Evolutionary conservation across 2,888 invertebrate genomes (phyloP), one percentile per base, ranked within the genome.

Genomic region (Brassicogethes aeneus): DNA sequence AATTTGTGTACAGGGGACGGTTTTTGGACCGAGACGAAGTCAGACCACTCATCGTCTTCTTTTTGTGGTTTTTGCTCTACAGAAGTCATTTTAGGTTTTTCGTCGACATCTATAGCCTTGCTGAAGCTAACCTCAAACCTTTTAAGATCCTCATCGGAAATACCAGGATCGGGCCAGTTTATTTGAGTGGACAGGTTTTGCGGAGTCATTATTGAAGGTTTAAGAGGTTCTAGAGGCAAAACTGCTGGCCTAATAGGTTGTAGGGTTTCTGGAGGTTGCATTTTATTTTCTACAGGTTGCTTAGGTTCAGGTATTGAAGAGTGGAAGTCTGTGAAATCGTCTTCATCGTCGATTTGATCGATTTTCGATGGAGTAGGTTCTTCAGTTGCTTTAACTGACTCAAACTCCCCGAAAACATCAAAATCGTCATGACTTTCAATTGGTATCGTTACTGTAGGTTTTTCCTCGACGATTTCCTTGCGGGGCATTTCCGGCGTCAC

Each of bases 131-230:
- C n/a, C 41, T 68, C 66, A 34, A 69, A 60, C 29, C 60, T 52
- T 34, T 47, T 57, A 29, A 68, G 54, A 38, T 69, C 68, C 16
- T 65, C 65, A 5, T 66, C 65, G 2, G 61, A 59, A 16, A 69
- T 55, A 15, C 79, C 79, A 10, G 79, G 78, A 56, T 76, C 75
- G 2, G 78, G 78, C 79, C 79, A 79, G 56, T 76, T 76, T 34
- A 79, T 78, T 59, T 75, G 71, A 1, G 74, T 62, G 15, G 52
- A 34, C 61, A 44, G 5, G 60, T 59, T 52, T 59, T 53, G 16
- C 53, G 41, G 12, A 50, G 44, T 10, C 30, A n/a, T 34, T 10
- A 17, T 15, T 36, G 32, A 7, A 42, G 55, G 48, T 43, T 53
- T 46, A 5, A 46, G 34, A 16, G 46, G 50, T 36, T 47, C 42